phyloP scores from a whole-genome alignment of 2,797 vertebrate species.

The Microhierax caerulescens region DNA sequence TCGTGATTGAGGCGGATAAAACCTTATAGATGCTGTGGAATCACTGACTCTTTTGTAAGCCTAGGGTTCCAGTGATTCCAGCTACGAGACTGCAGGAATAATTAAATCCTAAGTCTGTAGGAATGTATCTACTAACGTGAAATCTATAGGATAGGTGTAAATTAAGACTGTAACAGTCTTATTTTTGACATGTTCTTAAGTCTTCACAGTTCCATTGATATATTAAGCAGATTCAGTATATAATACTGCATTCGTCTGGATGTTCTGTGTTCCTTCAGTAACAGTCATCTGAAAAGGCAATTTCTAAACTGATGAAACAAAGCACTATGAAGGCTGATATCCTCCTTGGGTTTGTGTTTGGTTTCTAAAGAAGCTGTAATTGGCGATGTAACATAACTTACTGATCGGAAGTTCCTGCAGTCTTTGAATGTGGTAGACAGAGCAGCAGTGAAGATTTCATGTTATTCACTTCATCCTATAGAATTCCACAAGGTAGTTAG shows the following conservation, averaged over 20 bases:
- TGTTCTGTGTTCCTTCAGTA: not conserved
- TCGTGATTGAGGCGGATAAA: not conserved
- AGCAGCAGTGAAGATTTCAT: not conserved
- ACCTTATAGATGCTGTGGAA: not conserved
- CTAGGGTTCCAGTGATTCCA: not conserved
- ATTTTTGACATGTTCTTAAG: not conserved
- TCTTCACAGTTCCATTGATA: not conserved
- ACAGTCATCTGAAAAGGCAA: not conserved
- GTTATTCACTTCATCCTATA: not conserved
- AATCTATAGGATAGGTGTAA: not conserved
- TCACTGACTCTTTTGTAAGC: not conserved
- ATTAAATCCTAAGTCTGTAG: not conserved
- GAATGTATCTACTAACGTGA: not conserved
- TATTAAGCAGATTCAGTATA: not conserved
- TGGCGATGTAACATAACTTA: not conserved
- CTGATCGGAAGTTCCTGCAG: not conserved
- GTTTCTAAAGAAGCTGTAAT: not conserved
- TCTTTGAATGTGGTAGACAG: not conserved
- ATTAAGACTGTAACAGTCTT: not conserved
- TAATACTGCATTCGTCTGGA: not conserved
- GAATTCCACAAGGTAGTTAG: not conserved
- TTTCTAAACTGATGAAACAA: not conserved
- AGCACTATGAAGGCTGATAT: accelerated
- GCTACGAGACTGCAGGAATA: not conserved
- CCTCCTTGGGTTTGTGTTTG: not conserved